Evolutionary conservation across 2,888 invertebrate species (phyloP).

Genomic region (Conus canariensis): DNA sequence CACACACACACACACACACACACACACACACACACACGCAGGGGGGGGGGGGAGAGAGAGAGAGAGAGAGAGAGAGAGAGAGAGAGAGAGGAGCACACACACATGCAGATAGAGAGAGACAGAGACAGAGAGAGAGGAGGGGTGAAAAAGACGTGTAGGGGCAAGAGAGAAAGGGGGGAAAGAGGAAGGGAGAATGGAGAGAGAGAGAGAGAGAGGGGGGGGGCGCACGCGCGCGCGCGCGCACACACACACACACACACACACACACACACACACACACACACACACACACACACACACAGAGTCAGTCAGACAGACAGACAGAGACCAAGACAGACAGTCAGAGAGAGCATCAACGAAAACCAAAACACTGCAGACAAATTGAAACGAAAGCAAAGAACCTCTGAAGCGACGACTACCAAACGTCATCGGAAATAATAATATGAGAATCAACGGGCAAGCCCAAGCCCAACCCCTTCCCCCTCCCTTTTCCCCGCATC

Average conservation of each 20-base stretch:
- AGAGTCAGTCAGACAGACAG: background rate
- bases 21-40: no score
- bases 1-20: no score
- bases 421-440: background rate
- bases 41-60: no score
- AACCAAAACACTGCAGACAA: background rate
- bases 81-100: no score
- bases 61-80: no score
- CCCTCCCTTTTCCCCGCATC: no score
- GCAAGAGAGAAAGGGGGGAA: background rate
- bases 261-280: background rate
- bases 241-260: background rate
- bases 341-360: background rate
- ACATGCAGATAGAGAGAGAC: no score
- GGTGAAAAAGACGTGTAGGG: background rate
- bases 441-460: no score
- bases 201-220: conserved; percentile 15
- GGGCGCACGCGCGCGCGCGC: background rate
- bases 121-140: no score
- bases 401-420: background rate
- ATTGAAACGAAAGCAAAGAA: background rate
- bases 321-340: no score
- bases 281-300: background rate
- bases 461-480: no score
- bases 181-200: no score